These are phyloP conservation scores for Drosophila anomelani DNA, from an alignment of 2,888 invertebrate genomes.

Conservation along the genomic window DNA sequence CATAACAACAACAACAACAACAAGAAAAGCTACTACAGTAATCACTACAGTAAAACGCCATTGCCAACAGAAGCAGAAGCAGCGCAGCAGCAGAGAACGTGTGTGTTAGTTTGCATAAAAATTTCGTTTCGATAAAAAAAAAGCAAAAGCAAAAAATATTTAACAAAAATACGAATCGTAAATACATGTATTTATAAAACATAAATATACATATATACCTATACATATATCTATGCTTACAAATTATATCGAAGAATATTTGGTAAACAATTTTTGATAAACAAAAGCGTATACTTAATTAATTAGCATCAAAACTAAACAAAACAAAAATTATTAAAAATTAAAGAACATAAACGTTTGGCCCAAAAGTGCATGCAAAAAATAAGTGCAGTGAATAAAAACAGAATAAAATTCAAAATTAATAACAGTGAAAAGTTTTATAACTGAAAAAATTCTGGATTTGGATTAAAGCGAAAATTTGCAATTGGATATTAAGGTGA, in stretches of 20 bases:
- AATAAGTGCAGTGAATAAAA: constrained; percentile 30
- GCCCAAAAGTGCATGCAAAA: constrained; percentile 9
- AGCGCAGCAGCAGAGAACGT: constrained; percentile 63
- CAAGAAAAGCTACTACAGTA: constrained; percentile 42
- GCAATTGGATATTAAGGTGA: constrained; percentile 75
- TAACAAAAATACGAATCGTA: constrained; percentile 43
- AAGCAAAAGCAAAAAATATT: constrained; percentile 49
- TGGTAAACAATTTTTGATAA: constrained; percentile 68
- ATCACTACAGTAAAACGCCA: constrained; percentile 58
- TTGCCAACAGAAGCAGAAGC: constrained; percentile 50
- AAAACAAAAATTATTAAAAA: constrained; percentile 6
- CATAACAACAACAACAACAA: constrained; percentile 46
- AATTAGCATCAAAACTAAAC: constrained; percentile 39
- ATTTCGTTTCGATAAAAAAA: constrained; percentile 84
- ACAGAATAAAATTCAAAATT: constrained; percentile 40
- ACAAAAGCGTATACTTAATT: constrained; percentile 44
- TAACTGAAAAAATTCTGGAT: constrained; percentile 46
- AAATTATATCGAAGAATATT: constrained; percentile 59
- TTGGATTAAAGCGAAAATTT: constrained; percentile 73
- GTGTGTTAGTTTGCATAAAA: constrained; percentile 84
- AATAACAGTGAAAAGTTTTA: constrained; percentile 29
- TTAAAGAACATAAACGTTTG: constrained; percentile 19
- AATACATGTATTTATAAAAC: constrained; percentile 47
- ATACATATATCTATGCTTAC: constrained; percentile 52
- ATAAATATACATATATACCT: constrained; percentile 39